These are phyloP conservation scores for Columba guinea DNA, from an alignment of 2,797 vertebrate genomes.

Conservation along the genomic window DNA sequence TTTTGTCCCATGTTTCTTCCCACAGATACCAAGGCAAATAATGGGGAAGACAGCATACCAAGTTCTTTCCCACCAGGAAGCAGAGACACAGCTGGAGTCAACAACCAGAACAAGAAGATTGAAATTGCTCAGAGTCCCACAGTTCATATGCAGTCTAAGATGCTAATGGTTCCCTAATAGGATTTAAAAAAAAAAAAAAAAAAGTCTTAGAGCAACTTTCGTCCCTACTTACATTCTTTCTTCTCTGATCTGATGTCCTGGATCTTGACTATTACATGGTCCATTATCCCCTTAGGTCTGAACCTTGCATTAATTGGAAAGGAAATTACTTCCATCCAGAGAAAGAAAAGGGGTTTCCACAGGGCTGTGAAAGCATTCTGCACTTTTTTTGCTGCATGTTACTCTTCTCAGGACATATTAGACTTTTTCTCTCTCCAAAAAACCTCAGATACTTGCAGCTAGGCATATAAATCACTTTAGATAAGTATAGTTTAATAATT, in stretches of 20 bases:
- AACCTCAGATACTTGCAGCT: neutral
- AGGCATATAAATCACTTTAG: neutral
- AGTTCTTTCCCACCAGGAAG: neutral
- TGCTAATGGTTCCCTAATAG: neutral
- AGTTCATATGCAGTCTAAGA: neutral
- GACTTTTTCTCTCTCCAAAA: neutral
- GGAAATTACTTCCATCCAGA: neutral
- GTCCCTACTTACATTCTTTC: neutral
- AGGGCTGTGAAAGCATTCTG: neutral
- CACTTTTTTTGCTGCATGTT: neutral
- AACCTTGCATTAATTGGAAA: neutral
- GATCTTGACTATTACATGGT: neutral
- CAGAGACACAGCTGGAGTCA: neutral
- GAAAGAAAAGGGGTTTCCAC: neutral
- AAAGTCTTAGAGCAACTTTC: neutral
- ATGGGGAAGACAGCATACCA: neutral
- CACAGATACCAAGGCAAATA: neutral
- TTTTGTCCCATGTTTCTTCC: neutral
- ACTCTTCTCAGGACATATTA: neutral
- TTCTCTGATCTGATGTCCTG: neutral
- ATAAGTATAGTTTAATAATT: neutral
- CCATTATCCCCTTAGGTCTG: neutral
- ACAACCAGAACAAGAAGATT: neutral
- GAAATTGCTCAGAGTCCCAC: neutral
- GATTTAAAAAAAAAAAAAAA: neutral